Evolutionary conservation across 1,140 invertebrate genomes (phyloP).

Genomic region (Drosophila elegans): DNA sequence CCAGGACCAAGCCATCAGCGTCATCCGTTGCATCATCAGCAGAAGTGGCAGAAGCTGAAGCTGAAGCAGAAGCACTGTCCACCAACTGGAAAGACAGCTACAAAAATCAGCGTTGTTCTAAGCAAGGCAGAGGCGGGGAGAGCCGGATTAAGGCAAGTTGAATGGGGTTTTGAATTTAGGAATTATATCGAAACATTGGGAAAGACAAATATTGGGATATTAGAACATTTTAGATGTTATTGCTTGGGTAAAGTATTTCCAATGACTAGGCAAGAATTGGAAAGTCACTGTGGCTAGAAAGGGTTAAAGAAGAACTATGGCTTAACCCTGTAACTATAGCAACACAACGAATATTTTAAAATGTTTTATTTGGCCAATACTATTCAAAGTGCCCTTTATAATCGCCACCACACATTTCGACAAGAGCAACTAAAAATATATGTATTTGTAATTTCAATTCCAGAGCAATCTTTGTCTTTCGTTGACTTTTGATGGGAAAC

Average conservation of each 20-base stretch:
- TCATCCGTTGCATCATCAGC: constrained; percentile 73
- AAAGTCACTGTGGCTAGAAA: too few species aligned
- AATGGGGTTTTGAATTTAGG: background rate
- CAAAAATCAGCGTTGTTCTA: constrained; percentile 28
- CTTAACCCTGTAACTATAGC: too few species aligned
- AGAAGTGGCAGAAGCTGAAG: constrained; percentile 30
- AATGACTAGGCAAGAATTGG: too few species aligned
- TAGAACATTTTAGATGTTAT: too few species aligned
- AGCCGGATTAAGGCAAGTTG: background rate
- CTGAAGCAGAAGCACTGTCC: constrained; percentile 10
- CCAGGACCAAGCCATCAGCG: constrained; percentile 58
- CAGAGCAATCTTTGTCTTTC: constrained; percentile 44
- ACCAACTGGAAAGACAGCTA: constrained; percentile 14
- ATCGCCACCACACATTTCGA: background rate
- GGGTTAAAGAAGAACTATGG: too few species aligned
- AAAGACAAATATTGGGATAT: too few species aligned
- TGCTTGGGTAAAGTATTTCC: too few species aligned
- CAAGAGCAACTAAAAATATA: constrained; percentile 11
- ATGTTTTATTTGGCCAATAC: background rate
- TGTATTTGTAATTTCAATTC: constrained; percentile 52
- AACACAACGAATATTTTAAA: background rate
- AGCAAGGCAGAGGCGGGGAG: constrained; percentile 7
- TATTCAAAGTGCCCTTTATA: background rate
- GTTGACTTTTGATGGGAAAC: constrained; percentile 63
- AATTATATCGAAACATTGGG: background rate